phyloP scores from a whole-genome alignment of 2,797 vertebrate genomes.

The Chiloscyllium punctatum region DNA sequence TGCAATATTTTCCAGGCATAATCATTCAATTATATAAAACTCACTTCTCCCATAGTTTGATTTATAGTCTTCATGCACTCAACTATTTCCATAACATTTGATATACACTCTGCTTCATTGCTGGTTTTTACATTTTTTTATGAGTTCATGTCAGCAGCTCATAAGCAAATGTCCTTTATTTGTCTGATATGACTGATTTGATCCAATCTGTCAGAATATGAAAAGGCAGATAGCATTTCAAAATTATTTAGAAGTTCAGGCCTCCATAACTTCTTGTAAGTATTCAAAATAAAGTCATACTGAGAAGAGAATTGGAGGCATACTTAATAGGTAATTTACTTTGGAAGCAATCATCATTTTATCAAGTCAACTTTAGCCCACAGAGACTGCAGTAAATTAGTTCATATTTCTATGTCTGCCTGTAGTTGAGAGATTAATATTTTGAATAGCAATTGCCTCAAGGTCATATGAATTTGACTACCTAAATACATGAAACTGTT shows the following conservation, averaged over 20 bases:
- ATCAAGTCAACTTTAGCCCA: slow-evolving; percentile 37
- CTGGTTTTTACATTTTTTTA: neutral
- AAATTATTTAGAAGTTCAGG: slow-evolving; percentile 20
- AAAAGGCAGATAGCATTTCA: slow-evolving; percentile 11
- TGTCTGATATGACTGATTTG: neutral
- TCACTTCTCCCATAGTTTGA: neutral
- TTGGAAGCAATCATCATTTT: slow-evolving; percentile 35
- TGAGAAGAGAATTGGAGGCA: neutral
- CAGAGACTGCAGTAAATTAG: slow-evolving; percentile 25
- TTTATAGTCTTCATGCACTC: neutral
- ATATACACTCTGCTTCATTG: neutral
- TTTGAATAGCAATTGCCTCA: slow-evolving; percentile 31
- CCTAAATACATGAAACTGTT: neutral
- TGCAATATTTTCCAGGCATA: neutral
- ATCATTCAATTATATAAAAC: slow-evolving; percentile 20
- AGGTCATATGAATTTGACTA: slow-evolving; percentile 29
- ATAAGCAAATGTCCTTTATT: neutral
- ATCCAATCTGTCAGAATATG: neutral
- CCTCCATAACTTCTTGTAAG: neutral
- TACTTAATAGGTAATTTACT: slow-evolving; percentile 33
- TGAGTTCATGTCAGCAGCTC: neutral
- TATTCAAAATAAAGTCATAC: neutral
- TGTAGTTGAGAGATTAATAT: slow-evolving; percentile 36
- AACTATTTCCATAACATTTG: neutral
- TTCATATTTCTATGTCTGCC: slow-evolving; percentile 25